A percentile compares a stretch with the other conserved stretches of the same genome.
Conservation (phyloP, 35 echinoderm and acorn worm species). For the Hemicentrotus pulcherrimus region DNA sequence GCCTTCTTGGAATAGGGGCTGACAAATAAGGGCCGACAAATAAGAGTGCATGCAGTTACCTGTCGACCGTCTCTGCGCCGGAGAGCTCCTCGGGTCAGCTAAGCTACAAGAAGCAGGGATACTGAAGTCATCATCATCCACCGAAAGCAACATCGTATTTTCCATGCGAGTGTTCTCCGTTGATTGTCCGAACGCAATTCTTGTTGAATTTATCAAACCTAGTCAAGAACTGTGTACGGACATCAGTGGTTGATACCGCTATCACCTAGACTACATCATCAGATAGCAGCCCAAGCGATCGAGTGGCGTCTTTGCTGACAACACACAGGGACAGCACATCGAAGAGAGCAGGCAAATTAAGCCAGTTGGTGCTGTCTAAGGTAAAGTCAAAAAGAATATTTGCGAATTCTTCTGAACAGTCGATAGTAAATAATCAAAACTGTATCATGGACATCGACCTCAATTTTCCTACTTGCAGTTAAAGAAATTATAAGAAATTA, state of each 20-base stretch:
- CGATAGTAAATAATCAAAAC: too few relatives aligned
- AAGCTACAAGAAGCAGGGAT: background rate
- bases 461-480: too few relatives aligned
- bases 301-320: too few relatives aligned
- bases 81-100: background rate
- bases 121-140: background rate
- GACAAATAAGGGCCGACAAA: background rate
- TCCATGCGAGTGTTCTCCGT: conserved; percentile 58
- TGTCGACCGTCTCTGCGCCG: background rate
- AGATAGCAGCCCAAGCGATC: background rate
- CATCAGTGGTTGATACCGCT: conserved; percentile 80
- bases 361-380: too few relatives aligned
- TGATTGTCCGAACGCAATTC: conserved; percentile 98
- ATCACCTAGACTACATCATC: background rate
- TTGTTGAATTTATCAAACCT: conserved; percentile 54
- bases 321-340: too few relatives aligned
- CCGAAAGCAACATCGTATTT: background rate
- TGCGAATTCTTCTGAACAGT: too few relatives aligned
- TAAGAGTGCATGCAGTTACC: background rate
- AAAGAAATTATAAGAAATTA: too few relatives aligned
- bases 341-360: too few relatives aligned
- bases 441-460: too few relatives aligned
- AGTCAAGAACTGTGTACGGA: conserved; percentile 92
- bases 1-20: background rate
- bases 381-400: too few relatives aligned